Conservation (phyloP, 2,888 invertebrate genomes). For the Orchesellides sinensis region DNA sequence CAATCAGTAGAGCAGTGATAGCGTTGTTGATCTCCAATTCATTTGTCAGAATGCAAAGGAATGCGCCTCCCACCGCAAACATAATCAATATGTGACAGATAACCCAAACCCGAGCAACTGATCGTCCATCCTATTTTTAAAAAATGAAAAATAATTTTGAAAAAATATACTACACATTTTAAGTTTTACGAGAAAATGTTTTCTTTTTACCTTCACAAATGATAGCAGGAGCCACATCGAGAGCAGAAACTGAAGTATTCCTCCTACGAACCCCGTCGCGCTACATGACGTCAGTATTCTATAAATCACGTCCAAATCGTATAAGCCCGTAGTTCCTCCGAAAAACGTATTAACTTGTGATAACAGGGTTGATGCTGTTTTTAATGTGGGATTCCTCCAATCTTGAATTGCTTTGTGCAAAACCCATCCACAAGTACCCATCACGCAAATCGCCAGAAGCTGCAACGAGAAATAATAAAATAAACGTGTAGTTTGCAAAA, state of each 20-base stretch:
- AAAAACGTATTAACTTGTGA: slow-evolving; percentile 63
- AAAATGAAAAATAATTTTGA: slow-evolving; percentile 3
- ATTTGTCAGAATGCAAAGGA: slow-evolving; percentile 73
- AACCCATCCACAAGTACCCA: slow-evolving; percentile 71
- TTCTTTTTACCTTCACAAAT: slow-evolving; percentile 43
- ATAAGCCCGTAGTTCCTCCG: slow-evolving; percentile 71
- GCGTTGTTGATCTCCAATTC: slow-evolving; percentile 70
- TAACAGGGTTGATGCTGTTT: slow-evolving; percentile 64
- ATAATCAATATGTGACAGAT: slow-evolving; percentile 69
- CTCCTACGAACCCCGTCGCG: slow-evolving; percentile 72
- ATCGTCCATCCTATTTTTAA: slow-evolving; percentile 70
- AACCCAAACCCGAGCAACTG: slow-evolving; percentile 72
- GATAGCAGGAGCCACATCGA: slow-evolving; percentile 73
- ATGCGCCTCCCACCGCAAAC: slow-evolving; percentile 72
- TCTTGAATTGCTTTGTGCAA: slow-evolving; percentile 72
- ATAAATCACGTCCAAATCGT: slow-evolving; percentile 74
- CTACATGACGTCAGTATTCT: slow-evolving; percentile 71
- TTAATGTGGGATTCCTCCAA: slow-evolving; percentile 71
- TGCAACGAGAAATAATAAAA: slow-evolving; percentile 15
- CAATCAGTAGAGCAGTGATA: slow-evolving; percentile 67
- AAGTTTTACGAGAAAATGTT: not conserved
- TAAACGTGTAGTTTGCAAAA: not conserved
- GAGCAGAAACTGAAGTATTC: slow-evolving; percentile 72
- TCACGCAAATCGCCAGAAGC: slow-evolving; percentile 68
- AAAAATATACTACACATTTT: not conserved